Conservation (phyloP, 2,888 invertebrate species). For the Dione vanillae region DNA sequence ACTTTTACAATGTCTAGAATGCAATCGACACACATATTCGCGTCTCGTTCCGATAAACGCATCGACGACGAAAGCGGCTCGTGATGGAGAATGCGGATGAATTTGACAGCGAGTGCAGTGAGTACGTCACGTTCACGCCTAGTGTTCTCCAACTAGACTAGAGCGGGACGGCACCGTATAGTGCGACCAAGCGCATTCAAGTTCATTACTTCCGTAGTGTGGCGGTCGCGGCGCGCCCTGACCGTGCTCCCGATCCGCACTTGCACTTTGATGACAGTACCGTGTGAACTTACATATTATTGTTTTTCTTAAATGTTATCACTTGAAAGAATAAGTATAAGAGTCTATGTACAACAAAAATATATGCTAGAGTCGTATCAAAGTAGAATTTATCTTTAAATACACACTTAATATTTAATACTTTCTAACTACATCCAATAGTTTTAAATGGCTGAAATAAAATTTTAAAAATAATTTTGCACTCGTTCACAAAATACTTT, state of each 20-base stretch:
- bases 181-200: conserved; percentile 78
- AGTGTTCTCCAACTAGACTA: conserved; percentile 64
- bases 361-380: neutral
- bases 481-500: conserved; percentile 11
- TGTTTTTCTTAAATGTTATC: conserved; percentile 33
- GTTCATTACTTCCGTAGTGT: conserved; percentile 84
- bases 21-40: conserved; percentile 84
- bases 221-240: conserved; percentile 70
- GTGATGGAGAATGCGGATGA: conserved; percentile 83
- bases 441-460: neutral
- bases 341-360: neutral
- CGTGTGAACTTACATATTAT: conserved; percentile 42
- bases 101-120: conserved; percentile 81
- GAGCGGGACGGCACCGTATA: conserved; percentile 74
- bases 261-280: conserved; percentile 56
- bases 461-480: neutral
- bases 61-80: conserved; percentile 83
- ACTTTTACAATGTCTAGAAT: conserved; percentile 81
- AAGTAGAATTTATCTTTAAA: neutral
- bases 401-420: neutral
- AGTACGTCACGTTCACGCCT: conserved; percentile 80
- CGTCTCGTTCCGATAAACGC: conserved; percentile 85
- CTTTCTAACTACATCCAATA: neutral
- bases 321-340: neutral
- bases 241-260: conserved; percentile 72